A percentile compares a stretch with the other conserved stretches of the same genome.
Conservation (phyloP, 64 coral and sea anemone species). For the Porites australiensis region DNA sequence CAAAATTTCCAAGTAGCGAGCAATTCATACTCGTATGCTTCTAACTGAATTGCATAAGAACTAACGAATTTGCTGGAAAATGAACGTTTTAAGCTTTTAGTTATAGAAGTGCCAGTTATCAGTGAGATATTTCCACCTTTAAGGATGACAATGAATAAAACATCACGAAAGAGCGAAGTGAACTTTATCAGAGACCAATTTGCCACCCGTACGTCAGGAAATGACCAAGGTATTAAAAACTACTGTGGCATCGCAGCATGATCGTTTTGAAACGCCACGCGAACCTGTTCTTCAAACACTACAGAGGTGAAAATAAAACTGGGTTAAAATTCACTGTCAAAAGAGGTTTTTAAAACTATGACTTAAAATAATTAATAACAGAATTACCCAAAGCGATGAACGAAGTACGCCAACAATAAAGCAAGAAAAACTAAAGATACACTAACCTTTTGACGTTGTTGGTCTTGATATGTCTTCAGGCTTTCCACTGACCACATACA, state of each 20-base stretch:
- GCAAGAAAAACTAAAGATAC: no score
- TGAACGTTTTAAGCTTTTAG: neutral
- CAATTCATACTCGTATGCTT: neutral
- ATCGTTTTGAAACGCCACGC: no score
- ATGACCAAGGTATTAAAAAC: neutral
- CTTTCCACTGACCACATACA: neutral
- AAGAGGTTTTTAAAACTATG: no score
- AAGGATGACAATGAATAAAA: slow-evolving; percentile 28
- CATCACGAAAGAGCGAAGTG: neutral
- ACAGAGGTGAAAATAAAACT: no score
- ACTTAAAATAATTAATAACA: no score
- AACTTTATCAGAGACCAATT: slow-evolving; percentile 16
- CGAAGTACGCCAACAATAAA: no score
- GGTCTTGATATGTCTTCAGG: no score
- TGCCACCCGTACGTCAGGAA: neutral
- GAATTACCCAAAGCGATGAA: no score
- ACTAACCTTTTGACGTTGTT: neutral
- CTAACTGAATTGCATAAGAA: neutral
- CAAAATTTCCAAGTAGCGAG: neutral
- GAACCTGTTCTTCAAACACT: no score
- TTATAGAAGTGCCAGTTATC: neutral
- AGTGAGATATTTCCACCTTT: neutral
- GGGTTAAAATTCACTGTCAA: no score
- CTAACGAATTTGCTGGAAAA: neutral
- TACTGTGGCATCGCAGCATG: neutral